phyloP scores from a whole-genome alignment of 2,113 vertebrate genomes.

The Campylomormyrus numenius region DNA sequence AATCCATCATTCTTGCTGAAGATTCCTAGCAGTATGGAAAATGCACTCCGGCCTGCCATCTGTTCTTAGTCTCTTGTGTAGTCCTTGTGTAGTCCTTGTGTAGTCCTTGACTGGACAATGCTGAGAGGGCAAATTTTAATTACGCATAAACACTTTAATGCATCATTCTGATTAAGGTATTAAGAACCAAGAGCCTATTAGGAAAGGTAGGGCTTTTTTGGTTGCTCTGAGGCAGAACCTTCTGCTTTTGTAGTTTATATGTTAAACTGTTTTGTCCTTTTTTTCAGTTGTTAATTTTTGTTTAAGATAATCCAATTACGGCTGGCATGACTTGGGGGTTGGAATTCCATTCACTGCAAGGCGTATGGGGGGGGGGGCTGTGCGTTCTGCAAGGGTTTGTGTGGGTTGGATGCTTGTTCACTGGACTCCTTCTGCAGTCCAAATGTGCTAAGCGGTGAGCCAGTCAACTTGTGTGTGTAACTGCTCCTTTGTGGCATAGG shows the following conservation, averaged over 20 bases:
- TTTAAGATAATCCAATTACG: neutral
- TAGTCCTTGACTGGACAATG: neutral
- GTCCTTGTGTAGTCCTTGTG: neutral
- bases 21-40: neutral
- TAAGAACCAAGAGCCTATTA: neutral
- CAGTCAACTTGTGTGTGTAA: neutral
- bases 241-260: neutral
- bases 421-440: neutral
- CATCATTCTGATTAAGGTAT: neutral
- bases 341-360: neutral
- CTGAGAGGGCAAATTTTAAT: neutral
- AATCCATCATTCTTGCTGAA: neutral
- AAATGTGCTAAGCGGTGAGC: neutral
- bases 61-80: neutral
- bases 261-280: neutral
- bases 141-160: neutral
- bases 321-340: neutral
- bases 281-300: neutral
- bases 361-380: neutral
- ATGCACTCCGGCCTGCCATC: neutral
- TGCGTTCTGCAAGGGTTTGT: neutral
- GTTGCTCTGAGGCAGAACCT: neutral
- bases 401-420: neutral
- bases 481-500: neutral
- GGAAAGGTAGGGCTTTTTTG: neutral